phyloP scores from a whole-genome alignment of 2,113 vertebrate species.

The Elanoides forficatus region DNA sequence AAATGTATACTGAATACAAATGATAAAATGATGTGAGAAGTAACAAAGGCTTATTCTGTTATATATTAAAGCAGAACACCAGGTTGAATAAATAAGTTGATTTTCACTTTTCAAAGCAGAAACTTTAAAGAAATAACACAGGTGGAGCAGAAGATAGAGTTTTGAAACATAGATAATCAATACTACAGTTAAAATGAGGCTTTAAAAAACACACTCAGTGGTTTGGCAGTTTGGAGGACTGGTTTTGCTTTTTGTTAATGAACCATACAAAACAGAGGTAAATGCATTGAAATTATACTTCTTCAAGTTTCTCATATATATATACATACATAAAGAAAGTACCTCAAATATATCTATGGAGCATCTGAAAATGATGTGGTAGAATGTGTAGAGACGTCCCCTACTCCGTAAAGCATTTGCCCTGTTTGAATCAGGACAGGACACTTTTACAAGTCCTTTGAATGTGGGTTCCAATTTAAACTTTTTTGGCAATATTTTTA shows the following conservation, averaged over 20 bases:
- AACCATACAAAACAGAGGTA: not conserved
- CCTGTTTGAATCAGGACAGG: rapidly evolving
- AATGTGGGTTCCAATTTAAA: not conserved
- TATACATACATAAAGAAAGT: too few species aligned
- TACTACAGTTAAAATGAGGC: not conserved
- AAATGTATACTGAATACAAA: not conserved
- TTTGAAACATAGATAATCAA: not conserved
- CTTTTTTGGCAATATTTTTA: not conserved
- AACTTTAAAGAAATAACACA: not conserved
- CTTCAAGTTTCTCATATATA: not conserved
- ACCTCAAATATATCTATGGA: not conserved
- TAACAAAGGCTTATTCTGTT: not conserved
- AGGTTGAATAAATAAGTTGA: not conserved
- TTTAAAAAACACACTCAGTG: not conserved
- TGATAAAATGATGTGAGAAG: not conserved
- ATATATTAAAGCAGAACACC: not conserved
- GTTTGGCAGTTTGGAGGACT: not conserved
- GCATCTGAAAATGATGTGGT: not conserved
- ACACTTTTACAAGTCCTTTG: not conserved
- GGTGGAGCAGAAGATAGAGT: not conserved
- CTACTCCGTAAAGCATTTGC: not conserved
- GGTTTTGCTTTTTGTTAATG: not conserved
- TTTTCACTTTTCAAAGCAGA: not conserved
- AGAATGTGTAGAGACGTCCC: not conserved
- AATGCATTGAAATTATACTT: not conserved